Evolutionary conservation across 2,113 vertebrate genomes (phyloP), one percentile per base, ranked within the genome.

Genomic region (Paramormyrops kingsleyae): DNA sequence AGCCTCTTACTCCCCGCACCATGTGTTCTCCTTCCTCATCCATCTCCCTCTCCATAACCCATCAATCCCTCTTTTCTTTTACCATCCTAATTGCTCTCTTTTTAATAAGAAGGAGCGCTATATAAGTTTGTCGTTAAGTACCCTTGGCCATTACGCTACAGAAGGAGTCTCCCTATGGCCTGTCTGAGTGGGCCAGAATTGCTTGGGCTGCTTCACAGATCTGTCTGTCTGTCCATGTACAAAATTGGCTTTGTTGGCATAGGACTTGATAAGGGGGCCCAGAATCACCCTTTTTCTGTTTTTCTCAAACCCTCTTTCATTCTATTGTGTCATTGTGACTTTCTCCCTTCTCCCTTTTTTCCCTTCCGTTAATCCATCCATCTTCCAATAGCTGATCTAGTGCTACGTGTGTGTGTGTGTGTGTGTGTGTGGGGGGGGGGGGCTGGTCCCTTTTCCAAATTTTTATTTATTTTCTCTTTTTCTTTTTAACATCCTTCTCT

Each of bases 21-120:
- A 84, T 83, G 52, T 83, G 52, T 83, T 92, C 93, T 93, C 66
- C 90, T 85, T 91, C 31, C 92, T 94, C 91, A 93, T 95, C 94
- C 93, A 95, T 95, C 94, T 94, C 89, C 93, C 93, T 92, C 90
- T 3, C 39, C 52, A 19, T 50, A 35, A 35, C 19, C 39, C 27
- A 42, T 88, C 17, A 56, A 46, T 88, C 87, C 66, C 19, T 70
- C 53, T 27, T 44, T 24, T 89, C 53, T 59, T 47, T 53, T 50
- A 87, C 80, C 87, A 46, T n/a, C 31, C 86, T 42, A 80, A 24
- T 52, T 35, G 46, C 59, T 87, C 83, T 88, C 66, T 59, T 56
- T 89, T 89, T 89, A 88, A 87, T 62, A 59, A 90, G 15, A 87
- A 86, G 59, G 59, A 70, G 62, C 62, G 10, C 62, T 31, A 13